Percentiles rank a stretch among this genome's conserved stretches.
phyloP scores from a whole-genome alignment of 2,797 vertebrate species.

The Hippoglossus hippoglossus region DNA sequence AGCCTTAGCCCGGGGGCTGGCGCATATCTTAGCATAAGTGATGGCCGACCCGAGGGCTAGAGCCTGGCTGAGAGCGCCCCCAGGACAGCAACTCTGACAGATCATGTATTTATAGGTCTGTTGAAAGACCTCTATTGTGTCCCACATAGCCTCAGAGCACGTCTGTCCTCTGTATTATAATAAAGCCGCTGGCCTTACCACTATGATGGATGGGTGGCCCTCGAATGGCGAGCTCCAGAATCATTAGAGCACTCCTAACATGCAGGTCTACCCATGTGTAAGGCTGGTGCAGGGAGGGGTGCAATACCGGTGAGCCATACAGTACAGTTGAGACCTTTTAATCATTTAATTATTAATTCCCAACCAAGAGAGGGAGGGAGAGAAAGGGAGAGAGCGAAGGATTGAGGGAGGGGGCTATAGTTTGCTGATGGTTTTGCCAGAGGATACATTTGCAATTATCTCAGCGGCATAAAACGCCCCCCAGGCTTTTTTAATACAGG shows the following conservation, averaged over 20 bases:
- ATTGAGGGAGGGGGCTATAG: constrained; percentile 29
- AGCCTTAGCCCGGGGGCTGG: constrained; percentile 79
- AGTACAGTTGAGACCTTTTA: constrained; percentile 76
- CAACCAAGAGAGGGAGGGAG: constrained; percentile 36
- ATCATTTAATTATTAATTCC: constrained; percentile 77
- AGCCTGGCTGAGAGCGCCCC: constrained; percentile 81
- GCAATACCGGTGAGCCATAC: constrained; percentile 65
- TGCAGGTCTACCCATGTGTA: constrained; percentile 77
- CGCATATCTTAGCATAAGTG: constrained; percentile 89
- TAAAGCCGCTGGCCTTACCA: constrained; percentile 84
- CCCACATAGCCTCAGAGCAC: constrained; percentile 86
- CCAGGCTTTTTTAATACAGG: constrained; percentile 55
- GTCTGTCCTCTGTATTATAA: constrained; percentile 89
- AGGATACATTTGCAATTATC: constrained; percentile 79
- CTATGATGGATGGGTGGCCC: constrained; percentile 86
- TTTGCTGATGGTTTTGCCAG: constrained; percentile 70
- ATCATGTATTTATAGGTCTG: constrained; percentile 90
- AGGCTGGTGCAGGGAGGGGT: constrained; percentile 58
- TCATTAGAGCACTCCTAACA: constrained; percentile 83
- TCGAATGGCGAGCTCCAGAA: constrained; percentile 83
- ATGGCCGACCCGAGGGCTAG: constrained; percentile 83
- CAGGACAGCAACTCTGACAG: constrained; percentile 84
- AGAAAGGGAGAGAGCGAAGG: constrained; percentile 26
- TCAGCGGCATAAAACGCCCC: constrained; percentile 67
- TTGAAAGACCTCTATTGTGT: constrained; percentile 89